A percentile compares a stretch with the other conserved stretches of the same genome.
Conservation (phyloP, 2,113 vertebrate species). For the Syngnathus floridae region DNA sequence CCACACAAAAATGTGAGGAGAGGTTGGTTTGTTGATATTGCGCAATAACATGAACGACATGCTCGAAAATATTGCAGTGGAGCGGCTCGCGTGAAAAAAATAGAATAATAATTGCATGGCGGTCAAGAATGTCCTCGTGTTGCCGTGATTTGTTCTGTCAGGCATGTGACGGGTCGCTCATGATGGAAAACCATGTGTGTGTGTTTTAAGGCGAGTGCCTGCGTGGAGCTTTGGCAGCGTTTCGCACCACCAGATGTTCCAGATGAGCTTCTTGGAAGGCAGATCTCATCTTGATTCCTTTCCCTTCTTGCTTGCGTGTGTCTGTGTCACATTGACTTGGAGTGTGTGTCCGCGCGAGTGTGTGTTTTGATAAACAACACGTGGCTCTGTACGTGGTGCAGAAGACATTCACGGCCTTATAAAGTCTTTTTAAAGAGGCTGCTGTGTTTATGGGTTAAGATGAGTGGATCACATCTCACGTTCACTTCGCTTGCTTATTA, state of each 20-base stretch:
- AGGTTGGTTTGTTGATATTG: no score
- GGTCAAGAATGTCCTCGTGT: neutral
- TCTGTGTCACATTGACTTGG: slow-evolving; percentile 1
- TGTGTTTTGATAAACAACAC: slow-evolving; percentile 49
- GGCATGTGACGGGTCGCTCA: slow-evolving; percentile 14
- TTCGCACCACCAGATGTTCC: slow-evolving; percentile 65
- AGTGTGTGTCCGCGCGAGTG: neutral
- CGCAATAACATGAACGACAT: no score
- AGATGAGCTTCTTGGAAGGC: slow-evolving; percentile 59
- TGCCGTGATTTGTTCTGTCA: slow-evolving; percentile 23
- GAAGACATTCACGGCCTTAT: slow-evolving; percentile 34
- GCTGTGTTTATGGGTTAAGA: neutral
- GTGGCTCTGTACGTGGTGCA: slow-evolving; percentile 55
- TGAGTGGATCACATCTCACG: neutral
- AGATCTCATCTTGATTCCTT: slow-evolving; percentile 31
- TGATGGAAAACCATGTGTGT: slow-evolving; percentile 29
- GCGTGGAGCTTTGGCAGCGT: slow-evolving; percentile 63
- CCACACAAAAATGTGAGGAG: neutral
- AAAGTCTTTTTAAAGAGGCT: slow-evolving; percentile 31
- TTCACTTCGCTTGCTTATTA: neutral
- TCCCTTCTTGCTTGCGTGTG: slow-evolving; percentile 15
- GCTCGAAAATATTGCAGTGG: no score
- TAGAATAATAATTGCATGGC: neutral
- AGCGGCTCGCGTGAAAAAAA: no score
- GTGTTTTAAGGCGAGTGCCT: slow-evolving; percentile 44